Evolutionary conservation across 2,797 vertebrate genomes (phyloP).

Genomic region (Percopsis omiscomaycus): DNA sequence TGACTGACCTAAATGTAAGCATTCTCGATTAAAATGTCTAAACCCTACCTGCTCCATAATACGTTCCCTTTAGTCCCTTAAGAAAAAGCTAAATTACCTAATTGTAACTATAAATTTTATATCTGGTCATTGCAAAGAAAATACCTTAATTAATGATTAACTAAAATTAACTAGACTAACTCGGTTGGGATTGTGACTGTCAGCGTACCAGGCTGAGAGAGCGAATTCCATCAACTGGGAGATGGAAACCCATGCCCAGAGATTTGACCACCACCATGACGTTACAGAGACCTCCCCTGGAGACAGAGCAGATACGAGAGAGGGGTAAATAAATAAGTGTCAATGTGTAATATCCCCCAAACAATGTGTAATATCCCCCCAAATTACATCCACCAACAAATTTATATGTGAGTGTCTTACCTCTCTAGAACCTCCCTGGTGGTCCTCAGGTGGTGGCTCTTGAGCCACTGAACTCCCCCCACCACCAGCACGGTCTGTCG

Average conservation of each 20-base stretch:
- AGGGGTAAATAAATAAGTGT: not conserved
- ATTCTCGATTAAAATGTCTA: too few species aligned
- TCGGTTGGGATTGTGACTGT: not conserved
- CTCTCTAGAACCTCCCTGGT: slow-evolving; percentile 86
- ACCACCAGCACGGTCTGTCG: slow-evolving; percentile 86
- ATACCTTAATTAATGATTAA: too few species aligned
- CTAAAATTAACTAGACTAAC: too few species aligned
- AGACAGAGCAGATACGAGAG: not conserved
- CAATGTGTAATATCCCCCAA: not conserved
- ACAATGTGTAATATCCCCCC: not conserved
- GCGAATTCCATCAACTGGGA: slow-evolving; percentile 89
- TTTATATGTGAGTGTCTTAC: slow-evolving; percentile 45
- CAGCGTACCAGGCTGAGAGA: slow-evolving; percentile 84
- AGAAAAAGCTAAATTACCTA: too few species aligned
- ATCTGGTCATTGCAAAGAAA: too few species aligned
- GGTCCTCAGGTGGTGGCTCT: slow-evolving; percentile 85
- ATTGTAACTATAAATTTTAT: too few species aligned
- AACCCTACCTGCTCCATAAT: too few species aligned
- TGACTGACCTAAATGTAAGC: too few species aligned
- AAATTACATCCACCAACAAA: not conserved
- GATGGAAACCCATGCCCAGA: slow-evolving; percentile 94
- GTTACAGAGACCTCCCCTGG: slow-evolving; percentile 85
- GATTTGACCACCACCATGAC: slow-evolving; percentile 92
- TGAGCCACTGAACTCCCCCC: slow-evolving; percentile 97
- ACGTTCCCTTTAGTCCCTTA: too few species aligned